These are phyloP conservation scores for Palythoa grandis DNA, from an alignment of 92 coral and sea anemone species.

Conservation along the genomic window DNA sequence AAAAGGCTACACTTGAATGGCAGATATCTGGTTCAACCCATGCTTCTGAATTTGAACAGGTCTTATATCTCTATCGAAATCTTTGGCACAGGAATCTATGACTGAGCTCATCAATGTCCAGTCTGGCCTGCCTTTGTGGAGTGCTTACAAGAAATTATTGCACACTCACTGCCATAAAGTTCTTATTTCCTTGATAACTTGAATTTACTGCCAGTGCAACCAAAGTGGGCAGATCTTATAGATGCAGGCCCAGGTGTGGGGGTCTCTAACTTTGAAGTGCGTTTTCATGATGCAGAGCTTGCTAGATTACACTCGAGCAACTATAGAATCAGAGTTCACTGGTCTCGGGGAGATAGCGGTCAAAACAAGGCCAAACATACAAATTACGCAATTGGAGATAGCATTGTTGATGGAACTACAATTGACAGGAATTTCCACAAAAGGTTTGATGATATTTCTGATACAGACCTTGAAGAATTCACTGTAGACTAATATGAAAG, in stretches of 20 bases:
- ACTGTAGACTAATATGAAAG: constrained; percentile 39
- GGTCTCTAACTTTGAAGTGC: constrained; percentile 47
- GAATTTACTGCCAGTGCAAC: constrained; percentile 38
- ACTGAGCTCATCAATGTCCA: background rate
- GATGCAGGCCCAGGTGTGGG: constrained; percentile 55
- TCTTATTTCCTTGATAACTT: constrained; percentile 7
- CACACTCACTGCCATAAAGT: background rate
- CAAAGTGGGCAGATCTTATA: constrained; percentile 37
- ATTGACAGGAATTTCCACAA: constrained; percentile 56
- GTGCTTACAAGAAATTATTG: background rate
- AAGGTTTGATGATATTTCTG: constrained; percentile 51
- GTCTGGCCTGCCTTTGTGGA: constrained; percentile 9
- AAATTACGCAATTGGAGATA: constrained; percentile 58
- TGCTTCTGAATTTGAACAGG: background rate
- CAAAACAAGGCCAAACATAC: constrained; percentile 58
- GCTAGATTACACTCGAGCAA: constrained; percentile 49
- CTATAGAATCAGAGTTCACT: constrained; percentile 45
- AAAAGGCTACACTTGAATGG: constrained; percentile 45
- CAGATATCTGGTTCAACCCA: constrained; percentile 24
- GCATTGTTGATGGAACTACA: constrained; percentile 58
- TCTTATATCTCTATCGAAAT: background rate
- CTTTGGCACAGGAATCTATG: constrained; percentile 18
- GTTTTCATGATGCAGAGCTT: constrained; percentile 57
- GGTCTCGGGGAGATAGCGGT: constrained; percentile 41
- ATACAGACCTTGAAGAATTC: constrained; percentile 44